These are phyloP conservation scores for Agapornis roseicollis DNA, from an alignment of 2,113 vertebrate species.

Conservation along the genomic window DNA sequence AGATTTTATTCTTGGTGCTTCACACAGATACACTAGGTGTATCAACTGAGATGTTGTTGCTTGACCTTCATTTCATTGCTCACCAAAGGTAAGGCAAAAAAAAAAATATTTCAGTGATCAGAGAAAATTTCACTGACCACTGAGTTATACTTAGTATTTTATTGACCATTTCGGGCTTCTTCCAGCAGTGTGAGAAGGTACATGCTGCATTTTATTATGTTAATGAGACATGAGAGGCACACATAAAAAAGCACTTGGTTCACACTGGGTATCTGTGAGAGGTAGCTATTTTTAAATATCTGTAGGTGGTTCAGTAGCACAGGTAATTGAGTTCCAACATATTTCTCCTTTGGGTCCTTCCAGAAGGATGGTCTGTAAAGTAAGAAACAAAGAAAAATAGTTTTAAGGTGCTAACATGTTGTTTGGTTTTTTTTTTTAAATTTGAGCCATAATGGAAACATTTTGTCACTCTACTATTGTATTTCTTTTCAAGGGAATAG, in stretches of 20 bases:
- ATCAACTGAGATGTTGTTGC: background rate
- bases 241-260: constrained; percentile 48
- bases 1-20: background rate
- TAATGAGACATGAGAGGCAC: constrained; percentile 45
- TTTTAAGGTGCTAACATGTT: constrained; percentile 52
- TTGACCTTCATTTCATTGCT: background rate
- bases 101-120: background rate
- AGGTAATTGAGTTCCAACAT: constrained; percentile 66
- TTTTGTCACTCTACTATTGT: constrained; percentile 57
- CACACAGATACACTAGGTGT: background rate
- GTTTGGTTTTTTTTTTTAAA: background rate
- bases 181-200: constrained; percentile 20
- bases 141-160: constrained; percentile 1
- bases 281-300: constrained; percentile 64
- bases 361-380: constrained; percentile 20
- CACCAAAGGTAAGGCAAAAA: background rate
- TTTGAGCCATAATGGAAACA: constrained; percentile 30
- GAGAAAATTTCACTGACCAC: background rate
- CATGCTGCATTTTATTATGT: constrained; percentile 37
- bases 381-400: constrained; percentile 36
- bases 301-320: constrained; percentile 63
- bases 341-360: constrained; percentile 57
- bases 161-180: constrained; percentile 13
- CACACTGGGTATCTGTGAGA: constrained; percentile 38
- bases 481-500: constrained; percentile 72